These are phyloP conservation scores for Suillia variegata DNA, from an alignment of 2,888 invertebrate genomes.

Conservation along the genomic window DNA sequence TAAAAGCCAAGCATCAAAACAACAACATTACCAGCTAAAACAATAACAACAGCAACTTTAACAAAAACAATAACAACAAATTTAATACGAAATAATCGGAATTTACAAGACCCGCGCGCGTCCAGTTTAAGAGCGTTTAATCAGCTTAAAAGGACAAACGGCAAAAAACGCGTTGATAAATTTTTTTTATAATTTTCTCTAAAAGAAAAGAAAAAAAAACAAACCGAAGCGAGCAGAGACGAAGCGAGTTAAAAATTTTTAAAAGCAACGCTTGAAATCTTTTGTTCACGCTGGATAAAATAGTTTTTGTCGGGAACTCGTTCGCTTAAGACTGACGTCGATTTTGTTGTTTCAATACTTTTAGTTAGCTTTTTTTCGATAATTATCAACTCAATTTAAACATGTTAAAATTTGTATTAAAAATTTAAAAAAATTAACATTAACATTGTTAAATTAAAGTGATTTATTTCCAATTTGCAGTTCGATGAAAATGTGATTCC, in stretches of 20 bases:
- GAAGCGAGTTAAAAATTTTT: no score
- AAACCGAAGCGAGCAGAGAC: no score
- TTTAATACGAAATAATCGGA: background rate
- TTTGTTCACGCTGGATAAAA: slow-evolving; percentile 1
- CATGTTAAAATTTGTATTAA: background rate
- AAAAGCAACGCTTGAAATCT: background rate
- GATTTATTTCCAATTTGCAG: slow-evolving; percentile 4
- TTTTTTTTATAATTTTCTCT: background rate
- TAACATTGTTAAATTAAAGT: background rate
- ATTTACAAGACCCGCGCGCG: background rate
- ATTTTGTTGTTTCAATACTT: slow-evolving; percentile 14
- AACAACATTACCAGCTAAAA: background rate
- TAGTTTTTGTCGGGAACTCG: slow-evolving; percentile 31
- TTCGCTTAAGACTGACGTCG: slow-evolving; percentile 30
- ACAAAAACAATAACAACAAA: background rate
- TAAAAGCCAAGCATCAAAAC: background rate
- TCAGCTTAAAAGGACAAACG: background rate
- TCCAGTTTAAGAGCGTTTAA: background rate
- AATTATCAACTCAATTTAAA: slow-evolving; percentile 1
- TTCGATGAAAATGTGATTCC: background rate
- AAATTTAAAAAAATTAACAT: slow-evolving; percentile 1
- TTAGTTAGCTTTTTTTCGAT: slow-evolving; percentile 2
- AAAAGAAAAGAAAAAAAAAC: no score
- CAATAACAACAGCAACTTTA: no score
- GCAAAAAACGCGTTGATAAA: background rate